Conservation (phyloP, 2,113 vertebrate species). For the Andinoacara biseriatus region DNA sequence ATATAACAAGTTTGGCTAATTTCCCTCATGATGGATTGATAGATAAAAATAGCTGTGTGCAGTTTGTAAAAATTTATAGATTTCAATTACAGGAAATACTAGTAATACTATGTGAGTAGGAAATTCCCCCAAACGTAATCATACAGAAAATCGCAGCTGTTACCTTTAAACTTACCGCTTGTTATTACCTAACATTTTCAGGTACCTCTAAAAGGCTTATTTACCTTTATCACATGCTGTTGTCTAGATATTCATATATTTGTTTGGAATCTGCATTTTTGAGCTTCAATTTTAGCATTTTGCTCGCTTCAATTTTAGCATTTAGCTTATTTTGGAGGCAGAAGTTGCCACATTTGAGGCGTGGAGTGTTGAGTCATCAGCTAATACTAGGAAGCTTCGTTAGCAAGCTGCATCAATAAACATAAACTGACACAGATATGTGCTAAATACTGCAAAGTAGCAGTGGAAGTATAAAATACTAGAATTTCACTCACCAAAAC, state of each 20-base stretch:
- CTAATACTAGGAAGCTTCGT: background rate
- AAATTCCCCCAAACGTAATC: background rate
- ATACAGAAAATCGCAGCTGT: background rate
- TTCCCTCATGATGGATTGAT: too few species aligned
- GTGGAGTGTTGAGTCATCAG: background rate
- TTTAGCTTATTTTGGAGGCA: background rate
- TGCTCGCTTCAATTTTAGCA: background rate
- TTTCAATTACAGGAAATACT: background rate
- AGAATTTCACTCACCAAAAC: background rate
- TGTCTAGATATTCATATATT: too few species aligned
- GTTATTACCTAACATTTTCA: too few species aligned
- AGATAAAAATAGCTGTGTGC: background rate
- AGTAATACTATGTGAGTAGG: background rate
- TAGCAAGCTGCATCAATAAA: background rate
- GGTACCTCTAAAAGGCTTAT: too few species aligned
- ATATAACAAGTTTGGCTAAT: too few species aligned
- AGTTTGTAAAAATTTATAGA: background rate
- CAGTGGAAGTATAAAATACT: background rate
- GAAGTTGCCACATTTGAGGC: background rate
- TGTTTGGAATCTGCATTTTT: background rate
- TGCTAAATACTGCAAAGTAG: background rate
- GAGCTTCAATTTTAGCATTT: background rate
- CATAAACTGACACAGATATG: background rate
- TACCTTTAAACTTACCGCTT: background rate
- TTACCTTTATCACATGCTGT: too few species aligned